These are phyloP conservation scores for Puntigrus tetrazona DNA, from an alignment of 2,113 vertebrate species.

Conservation along the genomic window DNA sequence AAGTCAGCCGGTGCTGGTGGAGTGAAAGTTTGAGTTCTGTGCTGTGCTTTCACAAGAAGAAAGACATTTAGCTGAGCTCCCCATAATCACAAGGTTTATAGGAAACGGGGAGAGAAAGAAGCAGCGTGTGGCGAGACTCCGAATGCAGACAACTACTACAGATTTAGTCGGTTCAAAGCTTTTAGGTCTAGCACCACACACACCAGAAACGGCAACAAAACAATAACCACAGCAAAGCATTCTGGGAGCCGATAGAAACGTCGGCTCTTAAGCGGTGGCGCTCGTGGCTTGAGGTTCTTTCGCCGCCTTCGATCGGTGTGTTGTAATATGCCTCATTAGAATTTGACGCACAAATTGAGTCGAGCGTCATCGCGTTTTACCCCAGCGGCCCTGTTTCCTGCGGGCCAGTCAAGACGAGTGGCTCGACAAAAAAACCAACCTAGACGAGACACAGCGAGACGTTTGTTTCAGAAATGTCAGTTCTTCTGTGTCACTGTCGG, in stretches of 20 bases:
- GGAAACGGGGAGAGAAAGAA: slow-evolving; percentile 25
- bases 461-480: slow-evolving; percentile 45
- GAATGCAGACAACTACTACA: slow-evolving; percentile 29
- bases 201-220: slow-evolving; percentile 1
- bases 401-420: slow-evolving; percentile 16
- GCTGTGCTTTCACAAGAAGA: slow-evolving; percentile 21
- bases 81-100: slow-evolving; percentile 37
- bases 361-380: neutral
- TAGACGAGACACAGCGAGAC: slow-evolving; percentile 17
- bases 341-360: neutral
- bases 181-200: neutral
- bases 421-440: slow-evolving; percentile 1
- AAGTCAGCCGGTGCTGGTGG: slow-evolving; percentile 7
- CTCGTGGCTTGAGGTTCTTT: slow-evolving; percentile 6
- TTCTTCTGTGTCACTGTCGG: slow-evolving; percentile 54
- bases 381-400: neutral
- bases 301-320: neutral
- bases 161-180: slow-evolving; percentile 26
- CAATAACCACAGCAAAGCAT: slow-evolving; percentile 27
- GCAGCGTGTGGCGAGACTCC: slow-evolving; percentile 8
- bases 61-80: slow-evolving; percentile 27
- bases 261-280: neutral
- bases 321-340: neutral
- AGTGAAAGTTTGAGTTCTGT: slow-evolving; percentile 21
- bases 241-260: neutral